A percentile compares a stretch with the other conserved stretches of the same genome.
Conservation (phyloP, 2,888 invertebrate genomes). For the Cataglyphis albicans region DNA sequence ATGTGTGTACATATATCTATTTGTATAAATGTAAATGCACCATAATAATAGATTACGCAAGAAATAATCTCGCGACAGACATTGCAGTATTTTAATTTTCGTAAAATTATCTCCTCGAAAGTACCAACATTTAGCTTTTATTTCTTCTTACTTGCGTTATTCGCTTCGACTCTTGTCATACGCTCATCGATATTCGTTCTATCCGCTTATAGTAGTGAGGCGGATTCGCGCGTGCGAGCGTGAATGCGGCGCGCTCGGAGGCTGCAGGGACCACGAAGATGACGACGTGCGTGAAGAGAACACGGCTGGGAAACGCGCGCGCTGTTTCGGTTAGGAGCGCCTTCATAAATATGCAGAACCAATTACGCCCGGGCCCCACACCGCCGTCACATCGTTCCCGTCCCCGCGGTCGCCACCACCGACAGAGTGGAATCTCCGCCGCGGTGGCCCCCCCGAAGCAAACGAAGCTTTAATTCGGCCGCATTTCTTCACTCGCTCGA, state of each 20-base stretch:
- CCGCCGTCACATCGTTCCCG: conserved; percentile 52
- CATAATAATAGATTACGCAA: background rate
- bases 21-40: background rate
- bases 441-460: conserved; percentile 70
- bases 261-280: conserved; percentile 12
- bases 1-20: background rate
- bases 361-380: conserved; percentile 77
- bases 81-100: background rate
- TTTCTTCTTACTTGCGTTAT: background rate
- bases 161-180: background rate
- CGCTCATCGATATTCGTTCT: background rate
- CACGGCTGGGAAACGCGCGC: conserved; percentile 33
- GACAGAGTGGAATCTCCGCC: conserved; percentile 59
- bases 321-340: conserved; percentile 73
- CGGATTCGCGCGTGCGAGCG: conserved; percentile 31
- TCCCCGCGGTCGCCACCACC: conserved; percentile 56
- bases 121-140: background rate
- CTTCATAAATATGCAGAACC: conserved; percentile 84
- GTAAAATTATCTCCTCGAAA: background rate
- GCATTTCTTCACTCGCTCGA: conserved; percentile 74
- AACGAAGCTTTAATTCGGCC: conserved; percentile 78
- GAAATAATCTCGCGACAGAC: conserved; percentile 5
- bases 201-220: background rate
- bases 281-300: conserved; percentile 31
- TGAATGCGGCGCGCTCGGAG: conserved; percentile 36